phyloP scores from a whole-genome alignment of 2,888 invertebrate genomes.

The Meteorus colon region DNA sequence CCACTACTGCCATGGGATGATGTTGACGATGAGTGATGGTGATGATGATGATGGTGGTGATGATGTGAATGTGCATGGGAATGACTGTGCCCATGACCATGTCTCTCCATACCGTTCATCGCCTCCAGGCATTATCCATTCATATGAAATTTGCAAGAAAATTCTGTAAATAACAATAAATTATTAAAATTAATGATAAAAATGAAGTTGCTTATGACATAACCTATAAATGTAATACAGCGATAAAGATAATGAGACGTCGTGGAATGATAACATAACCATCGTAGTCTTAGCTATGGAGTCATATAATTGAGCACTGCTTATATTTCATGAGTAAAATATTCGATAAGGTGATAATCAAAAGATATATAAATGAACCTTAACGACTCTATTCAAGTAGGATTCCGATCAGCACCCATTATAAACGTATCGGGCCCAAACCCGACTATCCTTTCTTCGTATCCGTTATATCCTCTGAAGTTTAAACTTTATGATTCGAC shows the following conservation, averaged over 20 bases:
- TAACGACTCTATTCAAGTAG: constrained; percentile 44
- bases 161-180: background rate
- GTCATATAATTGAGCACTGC: background rate
- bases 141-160: constrained; percentile 49
- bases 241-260: background rate
- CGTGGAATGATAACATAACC: background rate
- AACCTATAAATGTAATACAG: constrained; percentile 32
- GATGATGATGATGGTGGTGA: constrained; percentile 61
- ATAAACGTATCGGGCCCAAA: constrained; percentile 37
- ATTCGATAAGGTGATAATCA: constrained; percentile 27
- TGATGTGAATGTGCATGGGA: constrained; percentile 59
- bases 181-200: background rate
- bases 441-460: constrained; percentile 23
- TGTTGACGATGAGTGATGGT: constrained; percentile 54
- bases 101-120: constrained; percentile 74
- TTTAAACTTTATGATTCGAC: constrained; percentile 8
- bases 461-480: constrained; percentile 26
- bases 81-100: constrained; percentile 71
- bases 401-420: constrained; percentile 50
- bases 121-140: constrained; percentile 72
- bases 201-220: constrained; percentile 4
- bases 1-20: constrained; percentile 46
- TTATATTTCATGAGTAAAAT: constrained; percentile 4
- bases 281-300: background rate
- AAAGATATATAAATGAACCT: constrained; percentile 39